These are phyloP conservation scores for Trichopoda pennipes DNA, from an alignment of 2,888 invertebrate genomes.

Conservation along the genomic window DNA sequence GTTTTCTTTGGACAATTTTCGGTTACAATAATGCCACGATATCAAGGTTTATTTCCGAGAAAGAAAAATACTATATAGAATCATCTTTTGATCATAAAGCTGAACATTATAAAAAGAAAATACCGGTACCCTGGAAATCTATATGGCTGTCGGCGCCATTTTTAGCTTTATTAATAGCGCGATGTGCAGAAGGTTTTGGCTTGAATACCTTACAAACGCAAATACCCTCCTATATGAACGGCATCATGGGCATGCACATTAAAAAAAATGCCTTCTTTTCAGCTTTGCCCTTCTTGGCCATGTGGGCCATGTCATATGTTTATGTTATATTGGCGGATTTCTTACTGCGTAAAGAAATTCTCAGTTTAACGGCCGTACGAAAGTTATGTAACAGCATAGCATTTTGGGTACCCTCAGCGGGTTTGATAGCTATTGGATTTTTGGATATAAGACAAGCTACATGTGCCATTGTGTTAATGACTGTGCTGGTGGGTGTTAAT, in stretches of 20 bases:
- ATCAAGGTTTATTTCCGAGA: conserved; percentile 82
- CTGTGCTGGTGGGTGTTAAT: conserved; percentile 81
- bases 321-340: conserved; percentile 81
- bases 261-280: conserved; percentile 81
- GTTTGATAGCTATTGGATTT: conserved; percentile 82
- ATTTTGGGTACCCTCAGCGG: conserved; percentile 82
- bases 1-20: conserved; percentile 82
- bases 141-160: conserved; percentile 86
- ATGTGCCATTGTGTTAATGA: conserved; percentile 81
- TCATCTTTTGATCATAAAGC: conserved; percentile 76
- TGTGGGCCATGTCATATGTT: conserved; percentile 81
- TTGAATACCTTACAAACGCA: conserved; percentile 86
- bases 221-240: conserved; percentile 84
- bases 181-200: conserved; percentile 86
- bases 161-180: conserved; percentile 82
- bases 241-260: conserved; percentile 84
- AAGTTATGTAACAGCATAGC: conserved; percentile 76
- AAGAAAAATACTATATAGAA: conserved; percentile 84
- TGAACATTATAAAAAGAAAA: conserved; percentile 72
- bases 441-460: conserved; percentile 78
- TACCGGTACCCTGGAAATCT: conserved; percentile 84
- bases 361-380: conserved; percentile 77
- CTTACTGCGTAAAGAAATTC: conserved; percentile 77
- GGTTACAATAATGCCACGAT: conserved; percentile 83
- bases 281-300: conserved; percentile 82